phyloP scores from a whole-genome alignment of 2,888 invertebrate species.

The Lamproptera curius region DNA sequence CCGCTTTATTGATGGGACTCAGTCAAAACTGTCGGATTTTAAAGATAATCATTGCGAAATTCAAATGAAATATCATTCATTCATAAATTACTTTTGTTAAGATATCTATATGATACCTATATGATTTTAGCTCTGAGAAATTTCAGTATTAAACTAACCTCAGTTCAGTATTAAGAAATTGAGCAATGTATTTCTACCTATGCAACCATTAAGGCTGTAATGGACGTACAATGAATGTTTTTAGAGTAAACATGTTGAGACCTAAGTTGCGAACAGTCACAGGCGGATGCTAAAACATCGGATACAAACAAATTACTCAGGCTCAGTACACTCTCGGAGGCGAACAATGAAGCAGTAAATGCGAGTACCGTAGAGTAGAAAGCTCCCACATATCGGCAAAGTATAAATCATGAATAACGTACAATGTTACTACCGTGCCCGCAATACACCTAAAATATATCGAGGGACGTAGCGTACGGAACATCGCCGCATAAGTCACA shows the following conservation, averaged over 20 bases:
- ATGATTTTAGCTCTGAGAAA: not conserved
- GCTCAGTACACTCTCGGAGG: slow-evolving; percentile 51
- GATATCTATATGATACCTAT: not conserved
- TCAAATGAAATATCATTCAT: slow-evolving; percentile 2
- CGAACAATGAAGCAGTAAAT: slow-evolving; percentile 74
- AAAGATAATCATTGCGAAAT: slow-evolving; percentile 9
- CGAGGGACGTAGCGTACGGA: slow-evolving; percentile 40
- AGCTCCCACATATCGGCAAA: slow-evolving; percentile 64
- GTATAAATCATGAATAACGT: slow-evolving; percentile 65
- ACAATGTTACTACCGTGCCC: slow-evolving; percentile 41
- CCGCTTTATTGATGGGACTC: slow-evolving; percentile 29
- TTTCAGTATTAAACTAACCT: not conserved
- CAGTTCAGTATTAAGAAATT: not conserved
- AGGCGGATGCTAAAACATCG: slow-evolving; percentile 46
- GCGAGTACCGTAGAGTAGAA: slow-evolving; percentile 54
- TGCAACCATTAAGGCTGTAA: not conserved
- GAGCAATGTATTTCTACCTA: slow-evolving; percentile 1
- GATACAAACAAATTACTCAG: slow-evolving; percentile 61
- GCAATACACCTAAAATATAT: slow-evolving; percentile 42
- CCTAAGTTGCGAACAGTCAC: slow-evolving; percentile 50
- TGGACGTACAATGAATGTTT: not conserved
- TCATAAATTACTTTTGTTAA: not conserved
- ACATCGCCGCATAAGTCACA: slow-evolving; percentile 45
- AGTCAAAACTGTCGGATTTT: slow-evolving; percentile 16
- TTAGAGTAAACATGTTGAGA: slow-evolving; percentile 28